Conservation (phyloP, 2,797 vertebrate genomes). For the Bradypodion ventrale region DNA sequence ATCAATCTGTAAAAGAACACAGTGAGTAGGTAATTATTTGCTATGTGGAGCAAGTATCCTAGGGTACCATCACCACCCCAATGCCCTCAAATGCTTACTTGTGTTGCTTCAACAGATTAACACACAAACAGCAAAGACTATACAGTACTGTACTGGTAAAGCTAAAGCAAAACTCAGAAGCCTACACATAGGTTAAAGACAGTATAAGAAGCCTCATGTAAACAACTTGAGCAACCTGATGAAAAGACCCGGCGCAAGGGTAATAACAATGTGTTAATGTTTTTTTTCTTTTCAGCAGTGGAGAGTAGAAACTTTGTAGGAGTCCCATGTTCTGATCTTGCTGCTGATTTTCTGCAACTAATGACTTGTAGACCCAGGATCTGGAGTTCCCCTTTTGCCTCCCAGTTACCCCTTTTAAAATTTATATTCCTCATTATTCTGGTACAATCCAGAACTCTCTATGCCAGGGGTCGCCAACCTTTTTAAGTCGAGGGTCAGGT, state of each 20-base stretch:
- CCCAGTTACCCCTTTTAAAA: background rate
- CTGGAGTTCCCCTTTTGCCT: background rate
- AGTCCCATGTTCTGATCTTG: background rate
- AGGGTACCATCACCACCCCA: background rate
- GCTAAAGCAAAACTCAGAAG: background rate
- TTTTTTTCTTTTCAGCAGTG: background rate
- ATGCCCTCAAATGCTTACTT: background rate
- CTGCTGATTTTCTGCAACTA: background rate
- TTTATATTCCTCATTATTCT: background rate
- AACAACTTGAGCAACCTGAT: background rate
- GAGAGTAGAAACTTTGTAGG: background rate
- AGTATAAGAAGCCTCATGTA: too few relatives aligned
- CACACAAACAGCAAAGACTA: background rate
- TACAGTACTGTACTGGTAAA: background rate
- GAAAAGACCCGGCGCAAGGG: background rate
- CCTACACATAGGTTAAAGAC: too few relatives aligned
- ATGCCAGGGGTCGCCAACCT: too few relatives aligned
- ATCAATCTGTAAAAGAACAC: slow-evolving; percentile 36
- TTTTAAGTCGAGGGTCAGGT: too few relatives aligned
- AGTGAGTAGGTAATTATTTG: slow-evolving; percentile 32
- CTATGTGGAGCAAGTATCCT: background rate
- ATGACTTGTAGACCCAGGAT: background rate
- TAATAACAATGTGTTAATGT: background rate
- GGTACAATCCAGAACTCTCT: background rate
- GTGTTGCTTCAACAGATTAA: too few relatives aligned